phyloP scores from a whole-genome alignment of 2,888 invertebrate genomes.

The Leucania comma region DNA sequence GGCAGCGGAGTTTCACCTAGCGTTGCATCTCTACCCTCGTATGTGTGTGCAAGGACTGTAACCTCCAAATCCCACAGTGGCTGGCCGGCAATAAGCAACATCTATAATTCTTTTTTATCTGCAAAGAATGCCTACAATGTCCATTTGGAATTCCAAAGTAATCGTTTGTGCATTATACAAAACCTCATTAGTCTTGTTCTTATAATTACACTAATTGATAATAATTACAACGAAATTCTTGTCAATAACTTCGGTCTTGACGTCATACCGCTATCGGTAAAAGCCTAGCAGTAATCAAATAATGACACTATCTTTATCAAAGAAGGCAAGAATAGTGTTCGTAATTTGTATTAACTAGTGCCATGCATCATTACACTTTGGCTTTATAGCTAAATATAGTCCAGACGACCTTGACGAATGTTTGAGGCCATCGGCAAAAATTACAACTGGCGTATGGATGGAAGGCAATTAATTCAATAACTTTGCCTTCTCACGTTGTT shows the following conservation, averaged over 20 bases:
- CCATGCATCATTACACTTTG: constrained; percentile 38
- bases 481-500: constrained; percentile 30
- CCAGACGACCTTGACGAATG: constrained; percentile 61
- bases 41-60: no score
- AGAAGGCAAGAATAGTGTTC: constrained; percentile 8
- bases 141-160: constrained; percentile 15
- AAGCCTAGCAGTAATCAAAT: constrained; percentile 5
- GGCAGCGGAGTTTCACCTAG: no score
- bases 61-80: no score
- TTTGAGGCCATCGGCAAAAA: constrained; percentile 57
- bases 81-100: background rate
- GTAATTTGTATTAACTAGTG: constrained; percentile 28
- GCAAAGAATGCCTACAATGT: background rate
- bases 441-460: constrained; percentile 47
- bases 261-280: constrained; percentile 10
- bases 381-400: constrained; percentile 55
- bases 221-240: constrained; percentile 24
- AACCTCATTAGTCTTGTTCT: constrained; percentile 30
- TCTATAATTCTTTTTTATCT: background rate
- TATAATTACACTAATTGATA: constrained; percentile 29
- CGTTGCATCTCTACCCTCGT: no score
- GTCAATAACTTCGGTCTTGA: constrained; percentile 1
- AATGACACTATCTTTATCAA: background rate
- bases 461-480: constrained; percentile 36
- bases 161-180: background rate